Evolutionary conservation across 2,113 vertebrate species (phyloP).

Genomic region (Scomber colias): DNA sequence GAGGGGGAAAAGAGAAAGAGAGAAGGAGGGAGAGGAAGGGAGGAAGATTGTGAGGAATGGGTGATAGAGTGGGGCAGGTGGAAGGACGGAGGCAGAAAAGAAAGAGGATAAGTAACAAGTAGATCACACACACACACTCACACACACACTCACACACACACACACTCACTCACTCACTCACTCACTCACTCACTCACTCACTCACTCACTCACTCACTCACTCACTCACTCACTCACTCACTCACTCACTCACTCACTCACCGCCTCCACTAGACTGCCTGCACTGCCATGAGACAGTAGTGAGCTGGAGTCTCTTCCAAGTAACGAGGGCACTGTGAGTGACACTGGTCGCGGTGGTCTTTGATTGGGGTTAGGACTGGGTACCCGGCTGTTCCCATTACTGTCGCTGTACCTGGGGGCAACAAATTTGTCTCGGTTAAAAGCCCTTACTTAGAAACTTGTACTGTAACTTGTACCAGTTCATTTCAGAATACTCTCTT

Average conservation of each 20-base stretch:
- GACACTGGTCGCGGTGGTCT: constrained; percentile 90
- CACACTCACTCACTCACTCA: too few species aligned
- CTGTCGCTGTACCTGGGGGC: constrained; percentile 84
- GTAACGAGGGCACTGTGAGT: constrained; percentile 91
- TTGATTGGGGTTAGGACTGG: constrained; percentile 69
- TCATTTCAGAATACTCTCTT: constrained; percentile 5
- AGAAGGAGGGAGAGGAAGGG: constrained; percentile 1
- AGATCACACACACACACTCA: background rate
- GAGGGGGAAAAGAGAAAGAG: background rate
- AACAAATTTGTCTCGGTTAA: background rate
- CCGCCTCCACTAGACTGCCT: constrained; percentile 97
- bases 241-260: constrained; percentile 74
- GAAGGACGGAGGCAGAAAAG: background rate
- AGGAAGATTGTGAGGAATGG: background rate
- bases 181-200: constrained; percentile 47
- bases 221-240: background rate
- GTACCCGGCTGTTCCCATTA: constrained; percentile 78
- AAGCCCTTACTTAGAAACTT: background rate
- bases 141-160: constrained; percentile 42
- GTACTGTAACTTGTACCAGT: background rate
- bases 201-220: constrained; percentile 48
- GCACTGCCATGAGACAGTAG: constrained; percentile 94
- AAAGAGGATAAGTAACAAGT: background rate
- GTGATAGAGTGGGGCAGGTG: background rate
- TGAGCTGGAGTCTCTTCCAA: constrained; percentile 83